Base-by-base conservation (phyloP, 2,888 invertebrate species). In the Drosophila neonasuta region DNA sequence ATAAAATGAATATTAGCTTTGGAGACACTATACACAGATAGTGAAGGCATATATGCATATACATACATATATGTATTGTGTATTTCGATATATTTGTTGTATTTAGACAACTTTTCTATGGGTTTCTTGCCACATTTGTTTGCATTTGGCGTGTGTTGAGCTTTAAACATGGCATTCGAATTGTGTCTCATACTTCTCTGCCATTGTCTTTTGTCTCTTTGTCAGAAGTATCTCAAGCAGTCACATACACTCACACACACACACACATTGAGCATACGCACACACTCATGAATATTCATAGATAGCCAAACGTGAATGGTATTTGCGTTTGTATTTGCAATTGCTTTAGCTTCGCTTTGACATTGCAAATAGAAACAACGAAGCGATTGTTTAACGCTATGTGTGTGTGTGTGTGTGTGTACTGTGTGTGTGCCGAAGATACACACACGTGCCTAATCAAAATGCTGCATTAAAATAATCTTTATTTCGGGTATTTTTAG, bases 361-460 rank as follows among this genome's bases (percentile, higher is more conserved):
- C 83, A 82, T 67, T 77, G 86, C 78, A 83, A 86, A 86, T 68
- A 77, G 74, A 68, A 66, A 57, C 66, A 70, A 70, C 50, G 44
- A 13, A 57, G 11, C 20, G 10, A 1, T 17, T 48, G 10, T 17
- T 41, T 17, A 24, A 24, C 24, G 24, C 20, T 24, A 6, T 24
- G 24, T 24, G 24, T 24, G 24, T 24, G 24, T 6, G 6, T 24
- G 6, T 24, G 6, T 24, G 24, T 24, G 24, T 24, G 3, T 20
- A 6, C n/a, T n/a, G n/a, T 24, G 15, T 39, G 46, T 46, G 6
- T 13, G 11, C 30, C n/a, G 30, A 7, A 41, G 65, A 52, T 32
- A 45, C 7, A 61, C 64, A 83, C 78, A 83, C 86, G 80, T 81
- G 80, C 86, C 86, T 86, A 83, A 86, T 81, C 86, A 86, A 44